Base-by-base conservation (phyloP, 2,797 vertebrate genomes). In the Acipenser ruthenus region DNA sequence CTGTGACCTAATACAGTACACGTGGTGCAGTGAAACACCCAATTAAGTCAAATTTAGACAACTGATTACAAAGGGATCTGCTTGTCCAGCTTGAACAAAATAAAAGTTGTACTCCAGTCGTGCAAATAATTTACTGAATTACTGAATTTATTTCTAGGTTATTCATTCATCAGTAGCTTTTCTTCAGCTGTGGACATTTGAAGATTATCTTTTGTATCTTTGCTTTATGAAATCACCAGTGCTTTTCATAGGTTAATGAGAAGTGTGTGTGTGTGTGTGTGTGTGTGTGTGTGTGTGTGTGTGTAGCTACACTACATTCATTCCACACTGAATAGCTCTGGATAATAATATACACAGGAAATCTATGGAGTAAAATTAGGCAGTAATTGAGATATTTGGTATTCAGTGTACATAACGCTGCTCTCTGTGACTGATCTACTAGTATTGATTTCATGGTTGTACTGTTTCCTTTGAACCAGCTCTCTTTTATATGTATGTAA, bases 401-500 rank as follows among this genome's bases (percentile, higher is more conserved):
- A 84, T 84, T 83, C 82, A 77, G 66, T 8, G 80, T 76, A 67
- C 23, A 37, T 37, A 3, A 37, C 67, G 60, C 73, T 9, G 68
- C 77, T 74, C 69, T 79, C 68, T 68, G 71, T 55, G 52, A 55
- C 78, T 83, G 66, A 60, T 70, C 10, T 74, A 74, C 73, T 77
- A 66, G 78, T 86, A 84, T 87, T 79, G 82, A 83, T 86, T 80
- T 78, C 73, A 1, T 64, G 76, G 77, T 72, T 72, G 76, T 73
- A 72, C 75, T 78, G 76, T 84, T 86, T 82, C 75, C 82, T 83
- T 84, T 84, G 84, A 83, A 79, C 75, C 66, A 70, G 60, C 48
- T 77, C 81, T 74, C 77, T 83, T 79, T 83, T 75, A 82, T 82
- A 83, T 78, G 83, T 80, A 79, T 75, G 83, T 83, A 81, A 84